These are phyloP conservation scores for Steinernema carpocapsae DNA, from an alignment of 2,888 invertebrate genomes.

Conservation along the genomic window DNA sequence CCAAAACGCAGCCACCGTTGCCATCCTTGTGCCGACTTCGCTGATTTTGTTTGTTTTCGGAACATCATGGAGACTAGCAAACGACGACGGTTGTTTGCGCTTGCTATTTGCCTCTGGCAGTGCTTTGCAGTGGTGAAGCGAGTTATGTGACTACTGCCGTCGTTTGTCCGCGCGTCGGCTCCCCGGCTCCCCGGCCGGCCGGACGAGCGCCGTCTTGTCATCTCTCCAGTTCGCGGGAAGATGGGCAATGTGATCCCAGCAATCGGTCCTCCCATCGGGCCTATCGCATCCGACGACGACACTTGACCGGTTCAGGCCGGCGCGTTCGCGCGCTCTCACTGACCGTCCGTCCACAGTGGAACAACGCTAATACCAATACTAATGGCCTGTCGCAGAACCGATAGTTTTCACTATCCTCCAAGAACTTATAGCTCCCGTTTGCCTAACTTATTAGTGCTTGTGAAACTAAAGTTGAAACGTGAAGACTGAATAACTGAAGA, in stretches of 20 bases:
- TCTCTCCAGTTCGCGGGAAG: constrained; percentile 7
- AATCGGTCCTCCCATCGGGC: constrained; percentile 18
- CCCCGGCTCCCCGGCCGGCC: background rate
- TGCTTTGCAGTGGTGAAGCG: constrained; percentile 31
- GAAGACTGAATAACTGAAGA: too few relatives aligned
- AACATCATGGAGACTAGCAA: constrained; percentile 12
- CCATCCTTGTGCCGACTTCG: background rate
- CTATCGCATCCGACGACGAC: constrained; percentile 8
- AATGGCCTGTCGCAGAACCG: background rate
- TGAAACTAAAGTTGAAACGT: too few relatives aligned
- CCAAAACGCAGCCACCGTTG: background rate
- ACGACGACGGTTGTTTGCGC: constrained; percentile 29
- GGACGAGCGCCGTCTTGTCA: constrained; percentile 4
- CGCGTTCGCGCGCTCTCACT: background rate
- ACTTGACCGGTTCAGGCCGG: constrained; percentile 25
- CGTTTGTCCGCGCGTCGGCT: constrained; percentile 14
- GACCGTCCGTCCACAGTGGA: background rate
- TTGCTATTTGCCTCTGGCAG: constrained; percentile 25
- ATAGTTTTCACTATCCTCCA: background rate
- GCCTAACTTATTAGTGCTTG: constrained; percentile 24
- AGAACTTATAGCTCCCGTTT: background rate
- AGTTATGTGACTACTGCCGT: constrained; percentile 4
- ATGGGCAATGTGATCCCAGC: constrained; percentile 26
- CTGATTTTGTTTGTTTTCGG: constrained; percentile 33
- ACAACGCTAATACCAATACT: background rate